phyloP scores from a whole-genome alignment of 2,888 invertebrate species.

The Acanthosepion lycidas region DNA sequence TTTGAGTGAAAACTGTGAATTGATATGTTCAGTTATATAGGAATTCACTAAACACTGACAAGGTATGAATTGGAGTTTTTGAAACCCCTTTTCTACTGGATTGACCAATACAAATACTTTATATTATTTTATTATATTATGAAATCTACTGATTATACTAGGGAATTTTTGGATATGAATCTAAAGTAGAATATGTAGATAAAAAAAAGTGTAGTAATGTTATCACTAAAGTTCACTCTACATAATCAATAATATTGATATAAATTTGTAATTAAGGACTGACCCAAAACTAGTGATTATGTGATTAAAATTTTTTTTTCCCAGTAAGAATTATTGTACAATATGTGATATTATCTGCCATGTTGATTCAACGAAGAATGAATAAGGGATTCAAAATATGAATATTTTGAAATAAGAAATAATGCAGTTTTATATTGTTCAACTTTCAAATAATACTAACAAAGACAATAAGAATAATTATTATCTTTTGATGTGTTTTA shows the following conservation, averaged over 20 bases:
- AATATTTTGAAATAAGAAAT: neutral
- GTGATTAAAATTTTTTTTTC: neutral
- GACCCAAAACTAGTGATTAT: neutral
- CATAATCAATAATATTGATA: neutral
- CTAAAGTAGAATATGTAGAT: neutral
- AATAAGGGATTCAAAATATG: neutral
- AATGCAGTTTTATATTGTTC: neutral
- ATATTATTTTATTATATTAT: neutral
- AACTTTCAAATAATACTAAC: neutral
- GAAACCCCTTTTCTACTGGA: neutral
- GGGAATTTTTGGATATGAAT: neutral
- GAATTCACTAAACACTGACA: neutral
- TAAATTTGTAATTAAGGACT: neutral
- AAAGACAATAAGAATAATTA: neutral
- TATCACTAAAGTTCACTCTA: neutral
- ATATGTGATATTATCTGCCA: neutral
- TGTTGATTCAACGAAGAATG: neutral
- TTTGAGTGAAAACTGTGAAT: neutral
- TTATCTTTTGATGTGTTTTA: neutral
- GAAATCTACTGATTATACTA: neutral
- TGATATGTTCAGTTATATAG: neutral
- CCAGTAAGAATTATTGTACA: neutral
- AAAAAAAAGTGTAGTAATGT: neutral
- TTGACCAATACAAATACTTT: neutral
- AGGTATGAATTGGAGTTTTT: neutral